Conservation (phyloP, 2,797 vertebrate genomes). For the Sphenopsis melanotis region DNA sequence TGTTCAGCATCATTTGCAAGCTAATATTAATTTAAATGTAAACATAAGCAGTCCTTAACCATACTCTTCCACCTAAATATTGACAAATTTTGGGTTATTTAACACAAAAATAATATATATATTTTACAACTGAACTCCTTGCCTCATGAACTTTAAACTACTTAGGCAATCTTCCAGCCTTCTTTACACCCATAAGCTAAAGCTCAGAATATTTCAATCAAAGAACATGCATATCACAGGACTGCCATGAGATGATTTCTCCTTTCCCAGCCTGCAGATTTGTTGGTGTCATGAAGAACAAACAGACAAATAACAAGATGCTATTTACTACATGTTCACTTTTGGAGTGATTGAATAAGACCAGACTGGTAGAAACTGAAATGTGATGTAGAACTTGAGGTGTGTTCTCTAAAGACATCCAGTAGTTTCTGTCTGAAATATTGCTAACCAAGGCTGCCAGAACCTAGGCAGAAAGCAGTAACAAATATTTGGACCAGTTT, state of each 20-base stretch:
- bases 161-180: background rate
- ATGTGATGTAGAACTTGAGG: background rate
- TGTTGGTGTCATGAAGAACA: background rate
- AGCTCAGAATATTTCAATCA: background rate
- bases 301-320: background rate
- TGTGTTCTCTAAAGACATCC: background rate
- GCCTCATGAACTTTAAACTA: background rate
- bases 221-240: background rate
- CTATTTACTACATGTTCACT: rapidly evolving
- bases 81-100: background rate
- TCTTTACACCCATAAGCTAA: background rate
- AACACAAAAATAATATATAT: background rate
- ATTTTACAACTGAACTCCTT: background rate
- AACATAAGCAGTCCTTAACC: background rate
- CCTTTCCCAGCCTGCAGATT: background rate
- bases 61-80: background rate
- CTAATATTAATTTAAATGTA: background rate
- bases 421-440: background rate
- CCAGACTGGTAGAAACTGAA: background rate
- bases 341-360: background rate
- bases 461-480: background rate
- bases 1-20: background rate
- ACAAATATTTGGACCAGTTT: background rate
- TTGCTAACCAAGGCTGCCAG: background rate
- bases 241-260: background rate